phyloP scores from a whole-genome alignment of 2,113 vertebrate species.

The Hystrix cristata region DNA sequence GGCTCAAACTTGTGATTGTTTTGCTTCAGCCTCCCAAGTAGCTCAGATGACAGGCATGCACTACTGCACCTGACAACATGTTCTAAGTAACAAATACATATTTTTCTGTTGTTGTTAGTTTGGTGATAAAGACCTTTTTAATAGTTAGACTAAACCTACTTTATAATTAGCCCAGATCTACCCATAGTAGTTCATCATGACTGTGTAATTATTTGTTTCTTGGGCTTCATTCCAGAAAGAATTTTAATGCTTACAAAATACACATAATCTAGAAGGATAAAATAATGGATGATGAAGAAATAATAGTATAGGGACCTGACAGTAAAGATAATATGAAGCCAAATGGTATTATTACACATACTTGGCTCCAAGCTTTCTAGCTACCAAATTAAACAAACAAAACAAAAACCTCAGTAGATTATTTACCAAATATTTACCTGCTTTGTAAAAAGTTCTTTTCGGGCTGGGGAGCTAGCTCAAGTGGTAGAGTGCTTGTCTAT shows the following conservation, averaged over 20 bases:
- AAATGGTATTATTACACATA: constrained; percentile 5
- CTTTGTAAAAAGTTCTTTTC: constrained; percentile 8
- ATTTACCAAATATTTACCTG: not conserved
- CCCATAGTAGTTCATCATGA: not conserved
- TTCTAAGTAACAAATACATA: not conserved
- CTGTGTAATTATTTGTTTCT: constrained; percentile 24
- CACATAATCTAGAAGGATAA: constrained; percentile 39
- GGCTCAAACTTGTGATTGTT: not conserved
- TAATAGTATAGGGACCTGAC: not conserved
- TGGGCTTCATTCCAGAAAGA: constrained; percentile 38
- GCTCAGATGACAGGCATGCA: not conserved
- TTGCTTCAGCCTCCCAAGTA: not conserved
- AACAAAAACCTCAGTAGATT: not conserved
- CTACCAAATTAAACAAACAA: not conserved
- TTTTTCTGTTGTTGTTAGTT: not conserved
- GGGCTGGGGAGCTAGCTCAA: no score
- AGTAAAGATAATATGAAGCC: constrained; percentile 31
- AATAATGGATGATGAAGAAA: constrained; percentile 42
- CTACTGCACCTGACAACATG: not conserved
- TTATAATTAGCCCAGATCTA: not conserved
- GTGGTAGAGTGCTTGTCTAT: no score
- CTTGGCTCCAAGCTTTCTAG: not conserved
- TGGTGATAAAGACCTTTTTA: constrained; percentile 3
- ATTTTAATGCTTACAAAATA: constrained; percentile 64
- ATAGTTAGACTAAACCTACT: not conserved